phyloP scores from a whole-genome alignment of 2,888 invertebrate genomes.

The Camptogramma bilineatum region DNA sequence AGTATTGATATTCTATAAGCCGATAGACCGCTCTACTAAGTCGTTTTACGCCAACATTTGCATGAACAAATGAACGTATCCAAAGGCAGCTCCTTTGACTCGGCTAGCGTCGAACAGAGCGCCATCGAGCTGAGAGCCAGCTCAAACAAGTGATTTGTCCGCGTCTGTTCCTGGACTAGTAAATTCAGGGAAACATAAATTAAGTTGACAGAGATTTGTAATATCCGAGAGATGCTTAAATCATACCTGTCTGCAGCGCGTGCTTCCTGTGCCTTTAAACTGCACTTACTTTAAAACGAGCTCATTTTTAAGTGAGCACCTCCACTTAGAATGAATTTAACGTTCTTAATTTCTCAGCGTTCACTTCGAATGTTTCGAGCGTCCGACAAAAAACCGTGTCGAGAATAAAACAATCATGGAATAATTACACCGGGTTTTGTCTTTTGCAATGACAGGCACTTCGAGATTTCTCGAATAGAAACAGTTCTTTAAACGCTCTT shows the following conservation, averaged over 20 bases:
- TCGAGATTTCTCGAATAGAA: neutral
- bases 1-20: neutral
- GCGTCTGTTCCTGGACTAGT: slow-evolving; percentile 22
- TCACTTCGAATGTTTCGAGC: slow-evolving; percentile 20
- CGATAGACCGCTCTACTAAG: neutral
- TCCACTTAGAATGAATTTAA: slow-evolving; percentile 18
- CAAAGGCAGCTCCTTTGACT: neutral
- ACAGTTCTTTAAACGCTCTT: neutral
- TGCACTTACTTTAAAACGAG: slow-evolving; percentile 17
- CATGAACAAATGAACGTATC: neutral
- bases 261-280: slow-evolving; percentile 12
- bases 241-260: slow-evolving; percentile 37
- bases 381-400: slow-evolving; percentile 5
- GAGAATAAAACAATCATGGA: slow-evolving; percentile 1
- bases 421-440: slow-evolving; percentile 4
- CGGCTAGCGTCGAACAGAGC: neutral
- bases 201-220: slow-evolving; percentile 45
- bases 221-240: slow-evolving; percentile 40
- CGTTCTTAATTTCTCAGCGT: slow-evolving; percentile 29
- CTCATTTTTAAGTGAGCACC: slow-evolving; percentile 7
- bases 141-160: slow-evolving; percentile 34
- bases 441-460: slow-evolving; percentile 1
- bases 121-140: slow-evolving; percentile 9
- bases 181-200: slow-evolving; percentile 42
- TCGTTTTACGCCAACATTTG: neutral